phyloP scores from a whole-genome alignment of 2,797 vertebrate genomes.

The Notoglanidium macrostoma region DNA sequence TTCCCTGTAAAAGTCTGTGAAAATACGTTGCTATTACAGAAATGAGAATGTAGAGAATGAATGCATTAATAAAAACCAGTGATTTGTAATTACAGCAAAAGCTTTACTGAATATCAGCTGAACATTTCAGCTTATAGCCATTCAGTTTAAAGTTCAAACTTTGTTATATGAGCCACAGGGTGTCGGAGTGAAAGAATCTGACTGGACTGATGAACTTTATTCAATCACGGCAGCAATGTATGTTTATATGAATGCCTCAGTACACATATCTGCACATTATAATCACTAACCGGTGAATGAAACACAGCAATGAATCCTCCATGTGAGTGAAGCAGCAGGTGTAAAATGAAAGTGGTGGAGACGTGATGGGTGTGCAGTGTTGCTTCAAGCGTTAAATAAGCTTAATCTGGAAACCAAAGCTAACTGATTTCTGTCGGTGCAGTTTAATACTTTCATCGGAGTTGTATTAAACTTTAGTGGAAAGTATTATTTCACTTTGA shows the following conservation, averaged over 20 bases:
- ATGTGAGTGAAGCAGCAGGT: too few species aligned
- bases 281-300: neutral
- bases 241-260: neutral
- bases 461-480: too few species aligned
- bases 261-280: neutral
- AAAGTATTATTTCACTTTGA: neutral
- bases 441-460: neutral
- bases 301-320: neutral
- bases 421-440: neutral
- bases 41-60: neutral
- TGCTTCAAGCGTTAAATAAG: too few species aligned
- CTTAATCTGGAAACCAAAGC: too few species aligned
- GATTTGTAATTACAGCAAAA: neutral
- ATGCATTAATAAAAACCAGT: neutral
- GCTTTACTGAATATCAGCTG: neutral
- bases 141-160: neutral
- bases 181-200: neutral
- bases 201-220: neutral
- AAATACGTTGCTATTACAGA: neutral
- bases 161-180: neutral
- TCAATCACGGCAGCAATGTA: neutral
- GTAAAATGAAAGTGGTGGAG: too few species aligned
- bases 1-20: neutral
- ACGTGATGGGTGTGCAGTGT: too few species aligned
- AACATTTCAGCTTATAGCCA: neutral